These are phyloP conservation scores for Selene dorsalis DNA, from an alignment of 2,797 vertebrate species.

Conservation along the genomic window DNA sequence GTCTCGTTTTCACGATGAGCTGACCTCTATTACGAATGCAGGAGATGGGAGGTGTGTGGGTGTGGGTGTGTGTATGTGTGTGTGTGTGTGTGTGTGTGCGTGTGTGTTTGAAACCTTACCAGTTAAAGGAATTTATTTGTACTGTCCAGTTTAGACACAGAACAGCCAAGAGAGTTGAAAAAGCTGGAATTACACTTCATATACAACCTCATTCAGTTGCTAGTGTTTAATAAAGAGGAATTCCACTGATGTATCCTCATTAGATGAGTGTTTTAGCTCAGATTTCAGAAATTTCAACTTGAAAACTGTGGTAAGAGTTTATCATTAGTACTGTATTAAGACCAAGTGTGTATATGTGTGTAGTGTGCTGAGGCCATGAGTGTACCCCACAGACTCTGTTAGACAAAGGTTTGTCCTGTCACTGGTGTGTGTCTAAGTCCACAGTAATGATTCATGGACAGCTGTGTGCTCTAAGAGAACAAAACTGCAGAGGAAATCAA, in stretches of 20 bases:
- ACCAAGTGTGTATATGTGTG: neutral
- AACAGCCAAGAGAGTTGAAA: neutral
- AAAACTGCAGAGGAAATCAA: conserved; percentile 71
- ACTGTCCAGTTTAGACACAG: neutral
- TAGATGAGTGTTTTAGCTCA: neutral
- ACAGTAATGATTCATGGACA: conserved; percentile 65
- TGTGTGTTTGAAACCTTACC: conserved; percentile 7
- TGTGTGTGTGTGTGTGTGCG: conserved; percentile 32
- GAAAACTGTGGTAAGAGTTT: neutral
- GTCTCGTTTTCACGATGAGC: conserved; percentile 53
- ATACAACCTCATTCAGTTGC: neutral
- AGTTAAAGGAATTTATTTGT: neutral
- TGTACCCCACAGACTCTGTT: neutral
- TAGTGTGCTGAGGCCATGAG: neutral
- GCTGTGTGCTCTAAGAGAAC: conserved; percentile 54
- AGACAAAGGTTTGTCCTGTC: neutral
- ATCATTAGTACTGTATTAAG: neutral
- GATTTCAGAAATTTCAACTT: no score
- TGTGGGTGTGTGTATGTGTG: conserved; percentile 61
- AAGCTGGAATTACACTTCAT: neutral
- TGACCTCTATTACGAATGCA: conserved; percentile 90
- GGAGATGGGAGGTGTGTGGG: conserved; percentile 76
- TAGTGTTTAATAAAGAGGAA: neutral
- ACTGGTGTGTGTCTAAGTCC: neutral
- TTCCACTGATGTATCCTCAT: neutral